Evolutionary conservation across 1,140 invertebrate species (phyloP).

Genomic region (Polypedilum pembai): DNA sequence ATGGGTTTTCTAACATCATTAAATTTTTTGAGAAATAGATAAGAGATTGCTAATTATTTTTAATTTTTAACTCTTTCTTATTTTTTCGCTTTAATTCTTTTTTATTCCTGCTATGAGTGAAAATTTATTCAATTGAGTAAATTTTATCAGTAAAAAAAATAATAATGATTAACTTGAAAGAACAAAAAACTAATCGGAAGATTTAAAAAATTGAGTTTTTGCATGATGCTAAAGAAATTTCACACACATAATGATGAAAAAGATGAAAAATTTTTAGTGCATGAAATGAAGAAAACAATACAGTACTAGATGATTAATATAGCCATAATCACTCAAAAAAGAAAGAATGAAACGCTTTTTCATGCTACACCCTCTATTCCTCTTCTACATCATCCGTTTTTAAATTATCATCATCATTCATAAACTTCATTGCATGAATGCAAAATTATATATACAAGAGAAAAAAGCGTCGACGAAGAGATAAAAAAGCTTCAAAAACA

Average conservation of each 20-base stretch:
- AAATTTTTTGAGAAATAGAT: constrained; percentile 21
- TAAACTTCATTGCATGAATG: constrained; percentile 2
- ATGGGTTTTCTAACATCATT: constrained; percentile 21
- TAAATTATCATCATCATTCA: background rate
- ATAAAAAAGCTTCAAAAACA: too few species aligned
- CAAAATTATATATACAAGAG: background rate
- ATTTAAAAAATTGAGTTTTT: background rate
- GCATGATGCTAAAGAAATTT: background rate
- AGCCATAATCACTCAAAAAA: constrained; percentile 17
- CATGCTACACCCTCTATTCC: background rate
- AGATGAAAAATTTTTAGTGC: background rate
- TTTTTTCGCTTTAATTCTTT: background rate
- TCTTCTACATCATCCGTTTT: background rate
- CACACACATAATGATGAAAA: background rate
- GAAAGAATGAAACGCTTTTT: background rate
- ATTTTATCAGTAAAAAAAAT: background rate
- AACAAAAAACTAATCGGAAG: background rate
- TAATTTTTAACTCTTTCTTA: background rate
- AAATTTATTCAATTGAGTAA: background rate
- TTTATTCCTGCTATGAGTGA: background rate
- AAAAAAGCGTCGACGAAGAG: too few species aligned
- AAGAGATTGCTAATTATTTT: constrained; percentile 16
- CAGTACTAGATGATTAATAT: background rate
- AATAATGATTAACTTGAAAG: background rate
- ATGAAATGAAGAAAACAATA: background rate